phyloP scores from a whole-genome alignment of 2,797 vertebrate genomes.

The Mormyrops boulengeri region DNA sequence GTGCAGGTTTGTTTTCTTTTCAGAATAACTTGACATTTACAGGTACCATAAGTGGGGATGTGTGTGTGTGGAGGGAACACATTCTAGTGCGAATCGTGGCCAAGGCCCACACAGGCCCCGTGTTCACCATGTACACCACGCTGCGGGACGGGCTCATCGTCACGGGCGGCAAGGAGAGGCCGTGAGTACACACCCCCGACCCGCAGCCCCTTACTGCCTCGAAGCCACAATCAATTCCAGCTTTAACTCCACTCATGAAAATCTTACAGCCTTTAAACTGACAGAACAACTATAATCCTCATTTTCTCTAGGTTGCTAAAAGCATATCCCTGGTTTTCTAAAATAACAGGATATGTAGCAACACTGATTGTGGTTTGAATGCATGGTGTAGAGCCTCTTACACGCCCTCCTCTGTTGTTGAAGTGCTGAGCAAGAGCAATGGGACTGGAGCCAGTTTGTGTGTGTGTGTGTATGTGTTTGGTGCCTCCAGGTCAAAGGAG shows the following conservation, averaged over 20 bases:
- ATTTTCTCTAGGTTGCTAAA: neutral
- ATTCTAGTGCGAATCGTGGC: conserved; percentile 90
- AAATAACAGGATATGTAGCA: neutral
- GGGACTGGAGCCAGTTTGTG: neutral
- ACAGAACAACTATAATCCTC: neutral
- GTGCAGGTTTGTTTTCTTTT: conserved; percentile 81
- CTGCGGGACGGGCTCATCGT: conserved; percentile 91
- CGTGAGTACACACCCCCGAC: conserved; percentile 66
- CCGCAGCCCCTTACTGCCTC: neutral
- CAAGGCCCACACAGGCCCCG: conserved; percentile 94
- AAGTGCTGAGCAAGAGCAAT: neutral
- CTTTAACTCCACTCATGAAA: neutral
- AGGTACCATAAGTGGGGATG: conserved; percentile 98
- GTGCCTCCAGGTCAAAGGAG: conserved; percentile 77
- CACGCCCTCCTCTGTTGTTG: neutral
- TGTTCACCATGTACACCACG: conserved; percentile 98
- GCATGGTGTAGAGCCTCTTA: neutral
- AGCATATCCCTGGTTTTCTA: neutral
- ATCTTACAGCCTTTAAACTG: neutral
- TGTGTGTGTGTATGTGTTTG: conserved; percentile 19
- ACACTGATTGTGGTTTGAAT: neutral
- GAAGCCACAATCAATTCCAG: neutral
- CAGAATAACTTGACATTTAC: conserved; percentile 99
- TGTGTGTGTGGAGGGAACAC: conserved; percentile 98
- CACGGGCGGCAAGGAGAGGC: conserved; percentile 95